A percentile compares a stretch with the other conserved stretches of the same genome.
phyloP scores from a whole-genome alignment of 2,888 invertebrate species.

The Sialis fuliginosa region DNA sequence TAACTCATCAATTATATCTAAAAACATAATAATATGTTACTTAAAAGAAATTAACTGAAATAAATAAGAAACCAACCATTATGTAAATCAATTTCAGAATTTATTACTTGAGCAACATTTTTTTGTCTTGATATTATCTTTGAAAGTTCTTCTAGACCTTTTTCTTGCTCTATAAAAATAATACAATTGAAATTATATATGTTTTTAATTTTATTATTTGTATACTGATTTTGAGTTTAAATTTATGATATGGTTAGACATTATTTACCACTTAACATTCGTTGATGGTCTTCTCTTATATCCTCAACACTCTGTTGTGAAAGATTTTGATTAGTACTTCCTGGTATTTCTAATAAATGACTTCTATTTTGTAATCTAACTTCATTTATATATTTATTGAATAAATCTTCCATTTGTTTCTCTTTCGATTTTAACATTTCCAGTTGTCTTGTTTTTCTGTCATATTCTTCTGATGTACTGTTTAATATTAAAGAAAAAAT shows the following conservation, averaged over 20 bases:
- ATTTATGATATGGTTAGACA: background rate
- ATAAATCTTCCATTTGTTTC: slow-evolving; percentile 34
- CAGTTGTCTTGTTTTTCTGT: slow-evolving; percentile 38
- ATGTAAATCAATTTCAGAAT: slow-evolving; percentile 57
- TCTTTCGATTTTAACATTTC: slow-evolving; percentile 40
- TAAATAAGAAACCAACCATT: slow-evolving; percentile 37
- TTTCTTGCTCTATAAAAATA: slow-evolving; percentile 46
- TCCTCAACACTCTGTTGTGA: slow-evolving; percentile 20
- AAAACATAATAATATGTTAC: slow-evolving; percentile 13
- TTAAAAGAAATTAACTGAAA: too few species aligned
- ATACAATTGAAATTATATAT: background rate
- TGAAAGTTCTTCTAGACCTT: slow-evolving; percentile 54
- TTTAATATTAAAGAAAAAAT: slow-evolving; percentile 12
- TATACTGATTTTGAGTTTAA: background rate
- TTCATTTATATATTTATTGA: slow-evolving; percentile 23
- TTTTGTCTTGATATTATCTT: slow-evolving; percentile 60
- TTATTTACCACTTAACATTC: slow-evolving; percentile 34
- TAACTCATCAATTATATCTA: slow-evolving; percentile 60
- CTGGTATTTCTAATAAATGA: slow-evolving; percentile 1
- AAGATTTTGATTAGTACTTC: slow-evolving; percentile 18
- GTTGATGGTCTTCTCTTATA: slow-evolving; percentile 36
- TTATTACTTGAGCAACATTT: slow-evolving; percentile 53
- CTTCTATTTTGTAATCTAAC: background rate
- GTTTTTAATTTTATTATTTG: background rate
- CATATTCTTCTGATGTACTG: slow-evolving; percentile 42